Evolutionary conservation across 2,888 invertebrate genomes (phyloP), one percentile per base, ranked within the genome.

Genomic region (Matsumyia berberina): DNA sequence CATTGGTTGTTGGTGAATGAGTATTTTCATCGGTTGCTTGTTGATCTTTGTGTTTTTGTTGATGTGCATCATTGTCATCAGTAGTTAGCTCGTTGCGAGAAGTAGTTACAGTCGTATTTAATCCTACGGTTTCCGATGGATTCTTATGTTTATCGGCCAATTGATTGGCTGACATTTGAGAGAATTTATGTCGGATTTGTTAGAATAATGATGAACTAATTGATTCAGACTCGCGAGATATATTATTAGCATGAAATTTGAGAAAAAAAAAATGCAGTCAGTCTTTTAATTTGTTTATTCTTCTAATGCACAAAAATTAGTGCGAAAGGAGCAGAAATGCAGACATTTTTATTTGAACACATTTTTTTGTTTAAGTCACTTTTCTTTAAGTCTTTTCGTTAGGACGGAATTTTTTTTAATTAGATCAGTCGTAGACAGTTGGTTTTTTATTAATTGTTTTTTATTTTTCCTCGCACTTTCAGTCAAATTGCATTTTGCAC

Each of bases 161-260:
- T 81, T 86, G 87, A 51, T 88, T 87, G 87, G 81, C 88, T 81
- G 86, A 86, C 86, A 81, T 86, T 81, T 81, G 86, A 86, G 60
- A 67, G 29, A 49, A 46, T 72, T 86, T 80, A 53, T 77, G 57
- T 29, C 17, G 24, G 19, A 35, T 15, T 19, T 37, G 66, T 60
- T 58, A 49, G 49, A 35, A 33, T 33, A 5, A 24, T 39, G 37
- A 55, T 44, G 37, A 69, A 33, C 33, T 11, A 55, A 42, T 37
- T 8, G 12, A 24, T 51, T 17, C 2, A 57, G 8, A 64, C 37
- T 57, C 39, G 29, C 62, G 33, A 33, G 62, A 42, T 51, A 33
- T 55, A 31, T 42, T 29, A 8, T 24, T 49, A 57, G 8, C 35
- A 57, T 6, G 12, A 44, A 12, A 44, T n/a, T n/a, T n/a, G n/a